Conservation (phyloP, 2,797 vertebrate genomes). For the Percopsis omiscomaycus region DNA sequence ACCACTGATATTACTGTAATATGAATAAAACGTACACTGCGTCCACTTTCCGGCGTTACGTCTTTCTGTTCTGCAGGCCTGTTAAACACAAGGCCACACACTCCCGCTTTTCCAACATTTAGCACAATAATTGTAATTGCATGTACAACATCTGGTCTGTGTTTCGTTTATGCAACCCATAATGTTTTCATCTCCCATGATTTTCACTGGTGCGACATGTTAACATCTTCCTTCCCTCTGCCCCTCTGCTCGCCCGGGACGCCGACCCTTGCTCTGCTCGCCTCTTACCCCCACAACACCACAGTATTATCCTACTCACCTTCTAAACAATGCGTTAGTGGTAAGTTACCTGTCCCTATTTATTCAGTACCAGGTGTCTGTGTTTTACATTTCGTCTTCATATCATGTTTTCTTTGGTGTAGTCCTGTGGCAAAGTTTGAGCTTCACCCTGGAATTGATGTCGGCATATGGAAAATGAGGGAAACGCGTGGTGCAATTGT, state of each 20-base stretch:
- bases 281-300: constrained; percentile 75
- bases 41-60: too few relatives aligned
- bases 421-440: constrained; percentile 8
- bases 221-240: constrained; percentile 79
- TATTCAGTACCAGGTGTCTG: constrained; percentile 67
- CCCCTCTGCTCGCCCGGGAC: constrained; percentile 74
- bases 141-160: constrained; percentile 32
- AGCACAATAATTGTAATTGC: constrained; percentile 31
- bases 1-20: too few relatives aligned
- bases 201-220: constrained; percentile 69
- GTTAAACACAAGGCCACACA: background rate
- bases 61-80: too few relatives aligned
- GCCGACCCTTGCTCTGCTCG: constrained; percentile 76
- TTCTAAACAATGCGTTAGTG: constrained; percentile 82
- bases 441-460: background rate
- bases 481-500: too few relatives aligned
- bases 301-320: constrained; percentile 80
- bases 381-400: constrained; percentile 47
- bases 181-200: constrained; percentile 65
- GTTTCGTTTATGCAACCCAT: constrained; percentile 51
- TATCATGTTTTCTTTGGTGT: constrained; percentile 29
- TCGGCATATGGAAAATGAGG: too few relatives aligned
- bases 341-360: constrained; percentile 75
- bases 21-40: too few relatives aligned
- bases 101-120: background rate